Evolutionary conservation across 2,888 invertebrate species (phyloP), one percentile per base, ranked within the genome.

Genomic region (Perdita meconis): DNA sequence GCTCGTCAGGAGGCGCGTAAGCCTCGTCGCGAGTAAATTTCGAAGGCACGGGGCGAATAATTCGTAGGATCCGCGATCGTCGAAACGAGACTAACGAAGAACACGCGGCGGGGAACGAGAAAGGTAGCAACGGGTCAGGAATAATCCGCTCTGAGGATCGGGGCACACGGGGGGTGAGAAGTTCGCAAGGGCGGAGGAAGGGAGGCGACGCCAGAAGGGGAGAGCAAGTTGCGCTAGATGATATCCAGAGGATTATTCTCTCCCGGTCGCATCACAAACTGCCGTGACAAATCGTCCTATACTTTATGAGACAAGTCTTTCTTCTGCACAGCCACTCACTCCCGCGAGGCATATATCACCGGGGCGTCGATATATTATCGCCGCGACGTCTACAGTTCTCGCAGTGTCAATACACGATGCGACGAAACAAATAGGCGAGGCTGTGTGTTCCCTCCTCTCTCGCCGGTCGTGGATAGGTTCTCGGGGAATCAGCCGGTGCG

Each of bases 241-340:
- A 87, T 89, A 89, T 90, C 87, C 87, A 85, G 89, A 86, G 90
- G 90, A 90, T 90, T 90, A 90, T 89, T 89, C 88, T 86, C 87
- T 88, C 87, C 87, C 88, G 82, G 85, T 88, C 87, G 88, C 89
- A 89, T 90, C 89, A 89, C 90, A 89, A 90, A 90, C 89, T 89
- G 85, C 87, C 88, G 89, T 91, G 91, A 91, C 91, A 91, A 91
- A 91, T 91, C 89, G 89, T 88, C 87, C 89, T 87, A 90, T 91
- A 90, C 90, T 90, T 91, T 90, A 91, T 89, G 90, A 89, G 88
- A 88, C 88, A 86, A 89, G 89, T 89, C 87, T 88, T 90, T 88
- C 89, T 90, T 89, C 87, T 82, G 84, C 84, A 78, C 72, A 84
- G 83, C 85, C 80, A 85, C 85, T 83, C 87, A 81, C 87, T 87